A percentile compares a stretch with the other conserved stretches of the same genome.
Evolutionary conservation across 2,113 vertebrate species (phyloP).

Genomic region (Cettia cetti): DNA sequence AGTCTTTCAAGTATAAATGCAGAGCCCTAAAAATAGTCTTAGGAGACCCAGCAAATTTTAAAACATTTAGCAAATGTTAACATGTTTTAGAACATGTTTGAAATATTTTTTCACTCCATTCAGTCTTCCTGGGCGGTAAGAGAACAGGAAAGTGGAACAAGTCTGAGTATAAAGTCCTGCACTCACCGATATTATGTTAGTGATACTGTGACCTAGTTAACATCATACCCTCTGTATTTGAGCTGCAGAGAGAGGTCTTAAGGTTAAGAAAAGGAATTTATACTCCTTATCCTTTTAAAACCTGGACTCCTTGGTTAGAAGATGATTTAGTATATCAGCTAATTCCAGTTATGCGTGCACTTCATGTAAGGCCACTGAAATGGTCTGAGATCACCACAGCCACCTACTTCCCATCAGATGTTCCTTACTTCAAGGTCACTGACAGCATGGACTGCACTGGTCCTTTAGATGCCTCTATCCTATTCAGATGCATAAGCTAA

Average conservation of each 20-base stretch:
- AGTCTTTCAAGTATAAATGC: background rate
- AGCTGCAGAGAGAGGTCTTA: background rate
- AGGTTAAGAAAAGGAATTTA: background rate
- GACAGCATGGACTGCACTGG: background rate
- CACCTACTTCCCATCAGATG: background rate
- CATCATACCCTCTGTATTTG: background rate
- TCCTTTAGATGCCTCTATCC: background rate
- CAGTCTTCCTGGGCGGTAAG: background rate
- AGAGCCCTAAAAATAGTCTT: background rate
- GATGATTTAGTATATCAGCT: background rate
- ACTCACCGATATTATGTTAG: background rate
- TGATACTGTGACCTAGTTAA: background rate
- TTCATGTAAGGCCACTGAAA: background rate
- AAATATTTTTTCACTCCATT: background rate
- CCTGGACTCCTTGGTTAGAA: background rate
- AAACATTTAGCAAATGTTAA: background rate
- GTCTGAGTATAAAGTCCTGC: background rate
- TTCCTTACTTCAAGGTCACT: background rate
- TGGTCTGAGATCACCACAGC: background rate
- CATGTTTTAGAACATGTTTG: background rate
- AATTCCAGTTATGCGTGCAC: background rate
- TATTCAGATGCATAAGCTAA: background rate
- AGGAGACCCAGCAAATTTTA: rapidly evolving
- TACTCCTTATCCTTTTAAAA: background rate
- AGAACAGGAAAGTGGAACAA: background rate